Base-by-base conservation (phyloP, 2,797 vertebrate genomes). In the Thalassophryne amazonica region DNA sequence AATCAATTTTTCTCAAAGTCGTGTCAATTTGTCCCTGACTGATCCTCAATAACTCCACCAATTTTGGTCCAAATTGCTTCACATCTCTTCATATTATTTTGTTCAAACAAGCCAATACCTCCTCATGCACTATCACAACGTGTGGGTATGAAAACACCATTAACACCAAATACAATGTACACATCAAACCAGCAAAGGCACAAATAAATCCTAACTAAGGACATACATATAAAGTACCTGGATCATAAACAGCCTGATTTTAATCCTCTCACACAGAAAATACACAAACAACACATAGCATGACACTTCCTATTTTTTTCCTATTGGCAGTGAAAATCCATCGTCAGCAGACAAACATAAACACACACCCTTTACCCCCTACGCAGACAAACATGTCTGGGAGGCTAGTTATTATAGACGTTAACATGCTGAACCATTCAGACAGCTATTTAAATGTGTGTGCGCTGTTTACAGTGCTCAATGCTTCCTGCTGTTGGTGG, bases 371-470 rank as follows among this genome's bases (percentile, higher is more conserved):
- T 39, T 29, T 38, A 72, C 72, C 72, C 73, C 63, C 73, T 63
- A 54, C 60, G 32, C 71, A 72, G 63, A 64, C 76, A 84, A 74
- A 75, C 62, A 39, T 58, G 79, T 86, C 86, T 88, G 86, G 60
- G 55, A 31, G 71, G 60, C 69, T 62, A 83, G 73, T 83, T 81
- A 84, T 85, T 87, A 79, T 59, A 61, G 41, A 80, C 37, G 27
- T 38, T 63, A 65, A 85, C 85, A 86, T 85, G 66, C 70, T 85
- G 85, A 86, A 86, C 36, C 83, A 75, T 77, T 87, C 83, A 87
- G 80, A 87, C 80, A 69, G 74, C 72, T 66, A 72, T 84, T 80
- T 66, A 43, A 32, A 42, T 41, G 41, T 25, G 32, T 47, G 49
- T 42, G 33, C 67, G 50, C 72, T 68, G 76, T 76, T 62, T 72